A percentile compares a stretch with the other conserved stretches of the same genome.
phyloP scores from a whole-genome alignment of 2,888 invertebrate species.

The Calephelis perditalis region DNA sequence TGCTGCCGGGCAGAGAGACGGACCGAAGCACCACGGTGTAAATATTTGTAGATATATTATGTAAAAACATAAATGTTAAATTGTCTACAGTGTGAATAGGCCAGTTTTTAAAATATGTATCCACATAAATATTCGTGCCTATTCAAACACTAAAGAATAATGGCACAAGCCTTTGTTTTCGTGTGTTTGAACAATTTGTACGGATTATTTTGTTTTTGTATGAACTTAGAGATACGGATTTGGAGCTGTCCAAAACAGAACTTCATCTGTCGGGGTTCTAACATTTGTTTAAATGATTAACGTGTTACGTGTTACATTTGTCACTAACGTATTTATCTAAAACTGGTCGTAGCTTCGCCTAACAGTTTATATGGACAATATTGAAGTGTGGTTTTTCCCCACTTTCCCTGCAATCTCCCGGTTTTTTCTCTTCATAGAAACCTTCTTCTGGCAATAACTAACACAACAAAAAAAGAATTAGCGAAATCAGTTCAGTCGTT shows the following conservation, averaged over 20 bases:
- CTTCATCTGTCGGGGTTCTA: neutral
- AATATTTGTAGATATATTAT: too few species aligned
- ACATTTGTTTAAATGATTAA: neutral
- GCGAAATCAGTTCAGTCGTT: too few species aligned
- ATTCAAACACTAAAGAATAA: slow-evolving; percentile 4
- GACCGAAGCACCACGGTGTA: too few species aligned
- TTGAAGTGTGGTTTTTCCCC: too few species aligned
- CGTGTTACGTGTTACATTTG: neutral
- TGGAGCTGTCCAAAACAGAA: neutral
- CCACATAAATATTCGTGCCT: neutral
- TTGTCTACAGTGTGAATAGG: neutral
- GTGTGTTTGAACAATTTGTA: slow-evolving; percentile 6
- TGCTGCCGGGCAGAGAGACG: too few species aligned
- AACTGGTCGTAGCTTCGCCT: neutral
- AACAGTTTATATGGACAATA: too few species aligned
- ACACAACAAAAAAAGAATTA: too few species aligned
- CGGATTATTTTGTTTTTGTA: neutral
- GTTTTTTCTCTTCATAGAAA: too few species aligned
- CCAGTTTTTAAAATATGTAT: neutral
- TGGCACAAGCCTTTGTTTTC: slow-evolving; percentile 18
- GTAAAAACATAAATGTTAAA: too few species aligned
- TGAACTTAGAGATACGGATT: neutral
- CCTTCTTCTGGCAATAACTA: too few species aligned
- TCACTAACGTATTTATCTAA: neutral
- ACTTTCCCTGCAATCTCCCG: too few species aligned